Evolutionary conservation across 2,797 vertebrate genomes (phyloP), one percentile per base, ranked within the genome.

Genomic region (Typhlichthys eigenmanni): DNA sequence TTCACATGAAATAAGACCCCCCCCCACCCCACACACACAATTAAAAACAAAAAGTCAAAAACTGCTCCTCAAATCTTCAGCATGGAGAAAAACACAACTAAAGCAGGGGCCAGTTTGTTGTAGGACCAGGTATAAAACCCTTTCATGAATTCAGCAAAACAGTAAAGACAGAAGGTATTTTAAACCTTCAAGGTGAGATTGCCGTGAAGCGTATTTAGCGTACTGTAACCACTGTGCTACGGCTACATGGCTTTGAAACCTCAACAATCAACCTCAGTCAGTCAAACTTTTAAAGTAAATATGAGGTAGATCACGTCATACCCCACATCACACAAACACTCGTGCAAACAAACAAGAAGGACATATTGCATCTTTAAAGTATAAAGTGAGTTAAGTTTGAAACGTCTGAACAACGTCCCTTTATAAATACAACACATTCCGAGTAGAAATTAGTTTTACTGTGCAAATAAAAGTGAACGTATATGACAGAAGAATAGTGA

Each of bases 231-330:
- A 55, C 68, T 47, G 65, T 53, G 48, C 70, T 57, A 29, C 4
- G n/a, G 59, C 78, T 80, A 75, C 78, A 72, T 75, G 77, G 82
- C 84, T 87, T 82, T 76, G 73, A 81, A 85, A 78, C 74, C 72
- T 86, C 80, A 85, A 89, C 84, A 87, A 85, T 87, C 83, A 81
- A 24, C 74, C 79, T 86, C 79, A 85, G 87, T 89, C 88, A 76
- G 53, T 66, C 71, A 47, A 19, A 34, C 32, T 12, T 2, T 13
- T 8, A 53, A 48, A 48, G 13, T 72, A 16, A 70, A 71, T 0
- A 53, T 19, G 60, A 77, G 69, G 69, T 60, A 64, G 55, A 8
- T 5, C 13, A 59, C 62, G 69, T 47, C 58, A 48, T 6, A 60
- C 74, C 71, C 74, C 77, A 64, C 62, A 32, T 66, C 11, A 69